Evolutionary conservation across 2,888 invertebrate genomes (phyloP).

Genomic region (Stenotaenia linearis): DNA sequence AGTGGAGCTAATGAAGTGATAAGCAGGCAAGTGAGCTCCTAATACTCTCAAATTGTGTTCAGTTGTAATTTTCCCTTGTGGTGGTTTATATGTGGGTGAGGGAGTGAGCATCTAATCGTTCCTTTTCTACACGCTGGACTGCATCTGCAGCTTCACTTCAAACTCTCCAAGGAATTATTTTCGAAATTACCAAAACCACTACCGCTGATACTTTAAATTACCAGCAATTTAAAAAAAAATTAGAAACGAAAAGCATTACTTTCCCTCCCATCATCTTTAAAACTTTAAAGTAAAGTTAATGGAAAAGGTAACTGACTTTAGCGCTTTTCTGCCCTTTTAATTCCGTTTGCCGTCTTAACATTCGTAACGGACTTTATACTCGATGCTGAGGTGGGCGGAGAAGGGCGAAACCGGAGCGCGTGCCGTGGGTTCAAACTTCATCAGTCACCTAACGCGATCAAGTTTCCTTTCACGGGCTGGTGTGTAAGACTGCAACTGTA

Average conservation of each 20-base stretch:
- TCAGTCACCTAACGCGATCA: slow-evolving; percentile 1
- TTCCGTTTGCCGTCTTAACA: slow-evolving; percentile 2
- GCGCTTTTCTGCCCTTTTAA: not conserved
- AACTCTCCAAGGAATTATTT: not conserved
- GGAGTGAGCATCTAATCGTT: slow-evolving; percentile 12
- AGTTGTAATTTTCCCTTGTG: slow-evolving; percentile 24
- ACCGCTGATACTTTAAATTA: not conserved
- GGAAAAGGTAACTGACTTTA: not conserved
- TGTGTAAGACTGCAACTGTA: not conserved
- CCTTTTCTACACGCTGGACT: slow-evolving; percentile 2
- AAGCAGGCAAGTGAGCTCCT: slow-evolving; percentile 24
- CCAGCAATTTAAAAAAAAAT: not conserved
- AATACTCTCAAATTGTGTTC: slow-evolving; percentile 26
- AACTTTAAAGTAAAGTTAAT: not conserved
- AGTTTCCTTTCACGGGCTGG: slow-evolving; percentile 10
- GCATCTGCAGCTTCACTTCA: not conserved
- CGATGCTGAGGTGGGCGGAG: not conserved
- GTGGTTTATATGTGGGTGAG: slow-evolving; percentile 15
- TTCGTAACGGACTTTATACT: not conserved
- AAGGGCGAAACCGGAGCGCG: slow-evolving; percentile 2
- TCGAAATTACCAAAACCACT: not conserved
- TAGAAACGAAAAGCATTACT: not conserved
- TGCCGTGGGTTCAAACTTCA: slow-evolving; percentile 26
- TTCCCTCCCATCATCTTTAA: not conserved
- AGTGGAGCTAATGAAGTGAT: slow-evolving; percentile 24